Evolutionary conservation across 2,113 vertebrate genomes (phyloP).

Genomic region (Galemys pyrenaicus): DNA sequence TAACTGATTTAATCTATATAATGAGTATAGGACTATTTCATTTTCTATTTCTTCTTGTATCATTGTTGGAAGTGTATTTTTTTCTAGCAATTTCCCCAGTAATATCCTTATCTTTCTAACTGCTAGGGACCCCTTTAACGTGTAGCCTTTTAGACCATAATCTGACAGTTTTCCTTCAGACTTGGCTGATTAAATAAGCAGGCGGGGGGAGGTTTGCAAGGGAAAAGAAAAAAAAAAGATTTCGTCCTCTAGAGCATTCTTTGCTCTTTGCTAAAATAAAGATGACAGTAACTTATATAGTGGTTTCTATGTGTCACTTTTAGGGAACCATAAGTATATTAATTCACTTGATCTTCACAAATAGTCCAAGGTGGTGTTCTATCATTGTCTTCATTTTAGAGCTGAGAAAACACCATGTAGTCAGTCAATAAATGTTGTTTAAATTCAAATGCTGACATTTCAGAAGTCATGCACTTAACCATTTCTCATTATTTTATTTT

Average conservation of each 20-base stretch:
- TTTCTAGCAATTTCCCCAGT: not conserved
- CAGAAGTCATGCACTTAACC: not conserved
- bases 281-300: not conserved
- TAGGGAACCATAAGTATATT: not conserved
- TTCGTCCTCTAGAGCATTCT: not conserved
- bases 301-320: not conserved
- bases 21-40: not conserved
- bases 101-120: not conserved
- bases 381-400: not conserved
- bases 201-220: not conserved
- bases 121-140: not conserved
- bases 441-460: conserved; percentile 12
- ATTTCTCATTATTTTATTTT: no score
- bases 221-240: not conserved
- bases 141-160: not conserved
- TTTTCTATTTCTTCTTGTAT: conserved; percentile 41
- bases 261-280: no score
- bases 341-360: conserved; percentile 8
- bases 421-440: not conserved
- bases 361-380: not conserved
- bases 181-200: not conserved
- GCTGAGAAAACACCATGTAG: not conserved
- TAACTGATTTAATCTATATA: not conserved
- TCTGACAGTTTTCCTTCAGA: not conserved
- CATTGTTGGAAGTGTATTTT: not conserved